Evolutionary conservation across 2,888 invertebrate genomes (phyloP).

Genomic region (Pelosia muscerda): DNA sequence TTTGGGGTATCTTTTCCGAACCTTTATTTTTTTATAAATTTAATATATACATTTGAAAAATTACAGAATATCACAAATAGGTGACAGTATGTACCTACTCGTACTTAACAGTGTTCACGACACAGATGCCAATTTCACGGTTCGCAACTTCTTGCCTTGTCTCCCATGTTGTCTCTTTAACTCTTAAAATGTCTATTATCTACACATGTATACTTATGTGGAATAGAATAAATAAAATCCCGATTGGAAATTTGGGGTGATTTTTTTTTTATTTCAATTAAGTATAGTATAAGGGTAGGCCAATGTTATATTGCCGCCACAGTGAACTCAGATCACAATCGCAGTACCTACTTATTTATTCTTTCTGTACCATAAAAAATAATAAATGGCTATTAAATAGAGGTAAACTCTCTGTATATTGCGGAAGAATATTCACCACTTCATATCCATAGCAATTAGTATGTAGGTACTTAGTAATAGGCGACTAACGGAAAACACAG

Average conservation of each 20-base stretch:
- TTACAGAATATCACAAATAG: constrained; percentile 40
- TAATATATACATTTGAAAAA: constrained; percentile 24
- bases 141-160: constrained; percentile 66
- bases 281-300: background rate
- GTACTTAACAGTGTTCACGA: constrained; percentile 68
- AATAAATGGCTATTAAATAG: too few species aligned
- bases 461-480: too few species aligned
- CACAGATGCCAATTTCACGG: constrained; percentile 76
- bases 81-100: constrained; percentile 63
- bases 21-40: constrained; percentile 1
- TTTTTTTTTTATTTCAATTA: background rate
- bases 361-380: too few species aligned
- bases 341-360: background rate
- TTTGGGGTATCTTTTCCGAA: background rate
- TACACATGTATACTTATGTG: constrained; percentile 21
- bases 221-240: background rate
- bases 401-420: too few species aligned
- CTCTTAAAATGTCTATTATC: constrained; percentile 54
- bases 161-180: constrained; percentile 66
- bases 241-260: background rate
- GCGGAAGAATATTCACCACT: too few species aligned
- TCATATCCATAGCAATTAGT: too few species aligned
- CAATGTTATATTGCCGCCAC: background rate
- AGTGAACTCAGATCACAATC: background rate
- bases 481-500: too few species aligned